Percentiles rank a stretch among this genome's conserved stretches.
Evolutionary conservation across 2,113 vertebrate genomes (phyloP).

Genomic region (Thamnophis sirtalis): DNA sequence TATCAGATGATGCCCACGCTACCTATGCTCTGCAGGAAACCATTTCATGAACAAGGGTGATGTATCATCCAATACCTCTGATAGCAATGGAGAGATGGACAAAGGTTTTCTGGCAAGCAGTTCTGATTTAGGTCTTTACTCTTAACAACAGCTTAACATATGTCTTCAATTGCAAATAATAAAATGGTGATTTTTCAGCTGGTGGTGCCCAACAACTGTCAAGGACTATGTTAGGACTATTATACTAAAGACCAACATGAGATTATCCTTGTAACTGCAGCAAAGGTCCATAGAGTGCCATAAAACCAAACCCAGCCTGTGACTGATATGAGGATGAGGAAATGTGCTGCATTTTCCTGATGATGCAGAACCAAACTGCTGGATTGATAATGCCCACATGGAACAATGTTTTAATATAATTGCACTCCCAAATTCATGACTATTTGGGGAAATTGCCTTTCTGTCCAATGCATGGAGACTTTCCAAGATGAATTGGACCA

Average conservation of each 20-base stretch:
- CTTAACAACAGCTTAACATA: conserved; percentile 25
- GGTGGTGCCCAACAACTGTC: conserved; percentile 39
- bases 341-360: conserved; percentile 21
- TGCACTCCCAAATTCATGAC: neutral
- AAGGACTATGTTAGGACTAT: conserved; percentile 34
- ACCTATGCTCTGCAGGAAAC: neutral
- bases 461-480: neutral
- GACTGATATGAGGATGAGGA: conserved; percentile 33
- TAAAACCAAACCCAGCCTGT: conserved; percentile 35
- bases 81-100: neutral
- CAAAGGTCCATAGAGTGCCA: conserved; percentile 23
- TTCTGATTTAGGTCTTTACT: conserved; percentile 8
- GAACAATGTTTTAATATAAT: conserved; percentile 24
- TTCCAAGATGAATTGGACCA: neutral
- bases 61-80: neutral
- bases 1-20: neutral
- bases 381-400: conserved; percentile 18
- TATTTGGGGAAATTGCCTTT: neutral
- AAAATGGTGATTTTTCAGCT: conserved; percentile 22
- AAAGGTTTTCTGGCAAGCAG: conserved; percentile 1
- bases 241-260: conserved; percentile 42
- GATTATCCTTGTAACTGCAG: conserved; percentile 39
- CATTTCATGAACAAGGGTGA: neutral
- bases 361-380: neutral
- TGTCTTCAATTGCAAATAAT: conserved; percentile 5